Percentiles rank a stretch among this genome's conserved stretches.
Evolutionary conservation across 2,797 vertebrate species (phyloP).

Genomic region (Enteromius paludinosus): DNA sequence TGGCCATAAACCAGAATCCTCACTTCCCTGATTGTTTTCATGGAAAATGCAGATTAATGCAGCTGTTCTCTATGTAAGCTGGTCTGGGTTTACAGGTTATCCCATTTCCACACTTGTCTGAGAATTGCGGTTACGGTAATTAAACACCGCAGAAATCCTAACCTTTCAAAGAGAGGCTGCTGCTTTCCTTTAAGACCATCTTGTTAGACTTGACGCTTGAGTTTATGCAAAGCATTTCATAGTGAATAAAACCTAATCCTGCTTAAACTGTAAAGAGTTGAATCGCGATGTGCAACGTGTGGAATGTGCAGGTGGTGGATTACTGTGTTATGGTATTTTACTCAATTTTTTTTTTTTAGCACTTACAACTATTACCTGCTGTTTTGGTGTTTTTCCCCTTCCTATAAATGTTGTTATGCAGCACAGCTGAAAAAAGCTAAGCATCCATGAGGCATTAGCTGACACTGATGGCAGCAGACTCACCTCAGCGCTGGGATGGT

Average conservation of each 20-base stretch:
- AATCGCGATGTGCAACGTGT: slow-evolving; percentile 58
- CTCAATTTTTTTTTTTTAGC: not conserved
- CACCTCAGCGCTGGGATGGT: slow-evolving; percentile 70
- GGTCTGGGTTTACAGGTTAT: slow-evolving; percentile 66
- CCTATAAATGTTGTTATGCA: not conserved
- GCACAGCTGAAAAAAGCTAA: slow-evolving; percentile 66
- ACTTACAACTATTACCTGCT: slow-evolving; percentile 21
- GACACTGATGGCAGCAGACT: slow-evolving; percentile 66
- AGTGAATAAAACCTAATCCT: slow-evolving; percentile 71
- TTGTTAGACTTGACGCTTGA: slow-evolving; percentile 74
- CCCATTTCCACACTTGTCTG: slow-evolving; percentile 70
- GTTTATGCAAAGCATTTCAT: slow-evolving; percentile 72
- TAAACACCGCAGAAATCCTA: slow-evolving; percentile 50
- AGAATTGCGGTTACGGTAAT: slow-evolving; percentile 65
- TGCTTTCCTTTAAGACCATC: slow-evolving; percentile 62
- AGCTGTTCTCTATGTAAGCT: slow-evolving; percentile 69
- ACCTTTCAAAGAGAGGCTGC: slow-evolving; percentile 48
- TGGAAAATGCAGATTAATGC: slow-evolving; percentile 57
- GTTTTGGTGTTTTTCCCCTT: not conserved
- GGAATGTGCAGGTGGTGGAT: slow-evolving; percentile 70
- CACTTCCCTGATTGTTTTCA: slow-evolving; percentile 64
- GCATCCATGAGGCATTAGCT: slow-evolving; percentile 65
- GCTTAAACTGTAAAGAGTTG: slow-evolving; percentile 62
- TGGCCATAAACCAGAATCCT: slow-evolving; percentile 68
- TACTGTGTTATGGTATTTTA: slow-evolving; percentile 36